Conservation (phyloP, 2,797 vertebrate genomes). For the Sebastes cheni region DNA sequence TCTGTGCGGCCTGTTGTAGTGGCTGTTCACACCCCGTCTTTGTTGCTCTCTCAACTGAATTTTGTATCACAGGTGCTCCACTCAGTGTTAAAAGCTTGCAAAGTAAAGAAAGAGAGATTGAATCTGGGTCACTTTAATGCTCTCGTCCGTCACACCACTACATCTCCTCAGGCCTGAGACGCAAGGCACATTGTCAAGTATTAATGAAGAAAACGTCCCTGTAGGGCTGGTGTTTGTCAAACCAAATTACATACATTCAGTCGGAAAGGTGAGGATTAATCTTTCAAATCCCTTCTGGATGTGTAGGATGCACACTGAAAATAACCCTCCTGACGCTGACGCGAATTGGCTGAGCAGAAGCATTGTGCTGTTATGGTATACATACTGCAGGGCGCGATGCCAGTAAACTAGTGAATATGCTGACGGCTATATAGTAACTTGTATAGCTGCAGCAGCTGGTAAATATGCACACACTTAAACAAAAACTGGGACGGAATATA, state of each 20-base stretch:
- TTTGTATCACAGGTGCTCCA: slow-evolving; percentile 76
- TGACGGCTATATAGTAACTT: slow-evolving; percentile 51
- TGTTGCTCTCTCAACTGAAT: slow-evolving; percentile 71
- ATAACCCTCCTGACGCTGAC: slow-evolving; percentile 66
- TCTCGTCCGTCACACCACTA: slow-evolving; percentile 72
- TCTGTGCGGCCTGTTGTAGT: slow-evolving; percentile 55
- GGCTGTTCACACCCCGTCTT: slow-evolving; percentile 59
- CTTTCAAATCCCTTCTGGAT: slow-evolving; percentile 80
- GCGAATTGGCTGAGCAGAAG: slow-evolving; percentile 72
- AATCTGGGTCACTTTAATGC: slow-evolving; percentile 85
- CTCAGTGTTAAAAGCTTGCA: slow-evolving; percentile 76
- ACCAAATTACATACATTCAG: slow-evolving; percentile 83
- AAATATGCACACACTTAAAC: slow-evolving; percentile 51
- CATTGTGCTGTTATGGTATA: slow-evolving; percentile 64
- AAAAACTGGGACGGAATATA: slow-evolving; percentile 51
- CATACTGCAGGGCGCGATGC: slow-evolving; percentile 46
- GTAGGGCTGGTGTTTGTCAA: slow-evolving; percentile 81
- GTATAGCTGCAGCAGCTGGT: slow-evolving; percentile 35
- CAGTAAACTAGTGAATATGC: slow-evolving; percentile 51
- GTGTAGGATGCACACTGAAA: slow-evolving; percentile 68
- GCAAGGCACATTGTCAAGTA: slow-evolving; percentile 82
- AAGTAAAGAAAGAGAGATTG: slow-evolving; percentile 66
- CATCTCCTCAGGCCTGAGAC: slow-evolving; percentile 74
- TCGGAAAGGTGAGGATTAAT: slow-evolving; percentile 81
- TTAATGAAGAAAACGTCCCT: slow-evolving; percentile 84